Percentiles rank a stretch among this genome's conserved stretches.
phyloP scores from a whole-genome alignment of 2,797 vertebrate genomes.

The Semaprochilodus insignis region DNA sequence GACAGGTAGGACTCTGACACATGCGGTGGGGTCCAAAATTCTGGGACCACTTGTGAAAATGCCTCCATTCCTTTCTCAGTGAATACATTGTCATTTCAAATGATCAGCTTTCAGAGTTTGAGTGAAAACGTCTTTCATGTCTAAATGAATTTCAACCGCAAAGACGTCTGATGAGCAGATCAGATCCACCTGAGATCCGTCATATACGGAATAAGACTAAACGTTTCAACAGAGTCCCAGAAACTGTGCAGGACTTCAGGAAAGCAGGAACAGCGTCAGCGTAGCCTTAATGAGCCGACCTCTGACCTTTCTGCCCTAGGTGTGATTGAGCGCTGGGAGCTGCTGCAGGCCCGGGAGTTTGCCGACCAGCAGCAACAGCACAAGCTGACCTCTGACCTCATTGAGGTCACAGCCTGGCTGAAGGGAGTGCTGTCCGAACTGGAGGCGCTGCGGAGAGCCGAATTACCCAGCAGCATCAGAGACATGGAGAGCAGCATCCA shows the following conservation, averaged over 20 bases:
- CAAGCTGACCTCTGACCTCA: conserved; percentile 85
- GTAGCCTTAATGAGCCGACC: background rate
- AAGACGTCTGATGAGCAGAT: too few relatives aligned
- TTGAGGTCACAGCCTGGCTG: conserved; percentile 85
- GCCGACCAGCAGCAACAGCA: conserved; percentile 78
- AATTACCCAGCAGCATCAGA: conserved; percentile 70
- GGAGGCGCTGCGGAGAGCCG: conserved; percentile 73
- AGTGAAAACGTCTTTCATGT: too few relatives aligned
- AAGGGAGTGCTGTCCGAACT: conserved; percentile 82
- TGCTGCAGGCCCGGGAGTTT: conserved; percentile 80
- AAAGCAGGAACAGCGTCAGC: background rate
- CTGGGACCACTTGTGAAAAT: too few relatives aligned
- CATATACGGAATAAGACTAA: too few relatives aligned
- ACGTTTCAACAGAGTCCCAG: too few relatives aligned
- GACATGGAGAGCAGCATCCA: conserved; percentile 79
- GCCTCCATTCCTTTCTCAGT: too few relatives aligned
- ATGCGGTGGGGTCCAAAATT: too few relatives aligned
- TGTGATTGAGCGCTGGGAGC: conserved; percentile 91
- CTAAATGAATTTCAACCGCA: too few relatives aligned
- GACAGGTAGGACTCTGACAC: conserved; percentile 70
- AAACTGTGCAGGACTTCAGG: too few relatives aligned
- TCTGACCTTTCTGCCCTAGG: conserved; percentile 70
- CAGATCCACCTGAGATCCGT: too few relatives aligned
- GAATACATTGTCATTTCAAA: too few relatives aligned
- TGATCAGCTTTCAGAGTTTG: too few relatives aligned